Evolutionary conservation across 2,888 invertebrate genomes (phyloP).

Genomic region (Drosophila prostipennis): DNA sequence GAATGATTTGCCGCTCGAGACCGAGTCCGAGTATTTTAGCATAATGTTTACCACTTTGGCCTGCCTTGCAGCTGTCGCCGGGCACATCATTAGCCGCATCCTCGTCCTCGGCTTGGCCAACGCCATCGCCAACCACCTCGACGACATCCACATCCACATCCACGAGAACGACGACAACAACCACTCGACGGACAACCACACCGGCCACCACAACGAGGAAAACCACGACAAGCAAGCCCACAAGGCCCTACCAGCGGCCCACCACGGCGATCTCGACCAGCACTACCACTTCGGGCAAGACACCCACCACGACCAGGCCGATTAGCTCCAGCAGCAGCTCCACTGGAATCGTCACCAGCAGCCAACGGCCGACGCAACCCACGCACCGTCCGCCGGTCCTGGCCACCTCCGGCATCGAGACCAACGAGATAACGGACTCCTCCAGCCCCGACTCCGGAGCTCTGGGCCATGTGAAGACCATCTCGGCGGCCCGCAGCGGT

Average conservation of each 20-base stretch:
- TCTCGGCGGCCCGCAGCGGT: conserved; percentile 84
- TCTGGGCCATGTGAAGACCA: conserved; percentile 77
- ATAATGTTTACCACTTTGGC: conserved; percentile 75
- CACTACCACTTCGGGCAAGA: conserved; percentile 62
- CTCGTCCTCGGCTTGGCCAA: conserved; percentile 57
- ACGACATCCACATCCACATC: conserved; percentile 34
- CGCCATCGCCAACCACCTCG: conserved; percentile 35
- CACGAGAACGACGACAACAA: conserved; percentile 59
- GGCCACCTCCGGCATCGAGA: conserved; percentile 80
- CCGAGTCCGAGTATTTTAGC: conserved; percentile 66
- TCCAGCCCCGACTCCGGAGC: conserved; percentile 60
- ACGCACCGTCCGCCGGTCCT: conserved; percentile 63
- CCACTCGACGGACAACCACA: conserved; percentile 37
- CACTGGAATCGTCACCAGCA: conserved; percentile 29
- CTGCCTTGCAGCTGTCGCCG: conserved; percentile 75
- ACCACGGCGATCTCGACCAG: conserved; percentile 49
- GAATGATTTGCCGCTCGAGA: conserved; percentile 33
- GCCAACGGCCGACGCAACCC: conserved; percentile 60
- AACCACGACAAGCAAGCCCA: conserved; percentile 40
- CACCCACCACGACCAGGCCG: conserved; percentile 49
- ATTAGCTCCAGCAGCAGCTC: conserved; percentile 42
- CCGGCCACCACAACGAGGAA: conserved; percentile 54
- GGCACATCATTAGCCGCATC: conserved; percentile 76
- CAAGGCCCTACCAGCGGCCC: conserved; percentile 68
- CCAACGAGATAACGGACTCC: conserved; percentile 82